A percentile compares a stretch with the other conserved stretches of the same genome.
Conservation (phyloP, 2,113 vertebrate genomes). For the Passer montanus region DNA sequence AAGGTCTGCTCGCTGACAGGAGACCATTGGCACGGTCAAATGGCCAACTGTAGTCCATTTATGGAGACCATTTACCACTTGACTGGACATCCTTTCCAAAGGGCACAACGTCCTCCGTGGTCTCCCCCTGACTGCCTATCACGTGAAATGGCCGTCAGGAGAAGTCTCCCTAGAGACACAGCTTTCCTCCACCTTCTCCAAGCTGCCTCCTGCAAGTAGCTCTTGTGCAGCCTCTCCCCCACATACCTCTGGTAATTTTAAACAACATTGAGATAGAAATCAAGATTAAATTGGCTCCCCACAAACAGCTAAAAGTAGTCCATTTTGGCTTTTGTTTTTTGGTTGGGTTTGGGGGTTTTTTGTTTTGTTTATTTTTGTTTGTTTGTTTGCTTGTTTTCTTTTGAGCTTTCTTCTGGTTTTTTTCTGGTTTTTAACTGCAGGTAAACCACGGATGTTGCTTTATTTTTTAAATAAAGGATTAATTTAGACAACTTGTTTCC, state of each 20-base stretch:
- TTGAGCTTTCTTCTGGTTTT: not conserved
- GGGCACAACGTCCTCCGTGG: not conserved
- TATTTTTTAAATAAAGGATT: not conserved
- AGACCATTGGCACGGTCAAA: not conserved
- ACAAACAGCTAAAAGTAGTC: not conserved
- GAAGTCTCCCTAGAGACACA: not conserved
- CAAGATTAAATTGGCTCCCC: not conserved
- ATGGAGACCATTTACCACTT: not conserved
- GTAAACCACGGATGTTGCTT: not conserved
- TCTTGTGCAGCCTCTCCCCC: not conserved
- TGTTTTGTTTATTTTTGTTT: not conserved
- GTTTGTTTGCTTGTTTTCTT: not conserved
- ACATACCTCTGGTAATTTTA: not conserved
- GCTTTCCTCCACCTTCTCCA: not conserved
- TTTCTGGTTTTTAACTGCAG: not conserved
- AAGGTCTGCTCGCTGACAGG: rapidly evolving
- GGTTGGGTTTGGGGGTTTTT: too few relatives aligned
- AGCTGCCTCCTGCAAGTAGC: not conserved
- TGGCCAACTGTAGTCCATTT: too few relatives aligned
- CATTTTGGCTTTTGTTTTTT: not conserved
- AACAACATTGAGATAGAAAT: not conserved
- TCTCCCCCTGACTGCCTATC: rapidly evolving
- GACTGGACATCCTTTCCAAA: not conserved
- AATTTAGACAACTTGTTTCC: not conserved
- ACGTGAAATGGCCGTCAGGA: rapidly evolving